Base-by-base conservation (phyloP, 2,113 vertebrate species). In the Oreotrochilus melanogaster region DNA sequence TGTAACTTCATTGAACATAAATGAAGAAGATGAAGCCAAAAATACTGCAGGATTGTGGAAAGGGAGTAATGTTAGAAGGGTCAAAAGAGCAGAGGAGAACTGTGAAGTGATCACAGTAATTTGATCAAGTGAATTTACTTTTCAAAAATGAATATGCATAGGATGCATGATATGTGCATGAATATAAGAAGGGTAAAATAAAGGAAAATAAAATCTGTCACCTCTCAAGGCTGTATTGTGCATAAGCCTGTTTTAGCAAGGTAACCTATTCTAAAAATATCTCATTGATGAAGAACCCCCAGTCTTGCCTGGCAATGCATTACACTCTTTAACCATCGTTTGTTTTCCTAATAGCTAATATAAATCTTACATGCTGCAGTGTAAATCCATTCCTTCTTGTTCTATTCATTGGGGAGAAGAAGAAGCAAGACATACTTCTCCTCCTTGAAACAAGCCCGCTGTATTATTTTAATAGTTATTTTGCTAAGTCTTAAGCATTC, bases 121-220 rank as follows among this genome's bases (percentile, higher is more conserved):
- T 78, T 75, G 53, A 82, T 42, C 10, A 51, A 61, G 42, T 33
- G 94, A 87, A 72, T 89, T 95, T 79, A 28, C 23, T 94, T 86
- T 95, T 67, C 31, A 79, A 72, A 65, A 42, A 69, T 65, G 35
- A 87, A 47, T 86, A 95, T 84, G 70, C 50, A 75, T 31, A 50
- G n/a, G n/a, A 66, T 72, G 24, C 28, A 60, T 18, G 23, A 16
- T 15, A 24, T 51, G 18, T 16, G 43, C 66, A 11, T 50, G 54
- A 45, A 51, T 16, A 23, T 60, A 79, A 71, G 48, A 28, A 47
- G 35, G 50, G 70, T 12, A 73, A 74, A 86, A 78, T 70, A 24
- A 85, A 81, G 30, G 33, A 86, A 91, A 84, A 86, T 62, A 86
- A 82, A 87, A 80, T 18, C 66, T 28, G 3, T 47, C 61, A 39